Percentiles rank a stretch among this genome's conserved stretches.
Evolutionary conservation across 2,797 vertebrate genomes (phyloP).

Genomic region (Momotus momota): DNA sequence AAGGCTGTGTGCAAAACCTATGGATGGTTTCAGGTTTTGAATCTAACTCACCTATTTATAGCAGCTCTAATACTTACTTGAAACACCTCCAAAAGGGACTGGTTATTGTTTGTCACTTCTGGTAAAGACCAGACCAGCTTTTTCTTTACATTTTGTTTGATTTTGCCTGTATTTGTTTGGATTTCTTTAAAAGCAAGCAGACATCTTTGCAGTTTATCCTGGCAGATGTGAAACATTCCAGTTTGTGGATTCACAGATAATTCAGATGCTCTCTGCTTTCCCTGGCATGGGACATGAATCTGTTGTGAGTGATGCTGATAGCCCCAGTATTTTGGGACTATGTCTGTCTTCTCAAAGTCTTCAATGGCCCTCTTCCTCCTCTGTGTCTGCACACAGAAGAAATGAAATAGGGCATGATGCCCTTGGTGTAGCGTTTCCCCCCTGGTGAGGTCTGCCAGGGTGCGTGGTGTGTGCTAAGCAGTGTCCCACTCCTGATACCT

Average conservation of each 20-base stretch:
- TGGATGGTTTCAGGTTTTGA: not conserved
- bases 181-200: not conserved
- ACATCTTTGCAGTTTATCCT: not conserved
- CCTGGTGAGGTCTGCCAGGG: not conserved
- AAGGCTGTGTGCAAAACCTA: not conserved
- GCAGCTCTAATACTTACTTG: not conserved
- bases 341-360: not conserved
- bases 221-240: not conserved
- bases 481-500: not conserved
- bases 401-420: not conserved
- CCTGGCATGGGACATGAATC: accelerated
- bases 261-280: not conserved
- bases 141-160: not conserved
- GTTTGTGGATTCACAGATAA: not conserved
- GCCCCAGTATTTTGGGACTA: not conserved
- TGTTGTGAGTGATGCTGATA: not conserved
- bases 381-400: not conserved
- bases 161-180: not conserved
- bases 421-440: not conserved
- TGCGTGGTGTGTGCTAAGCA: not conserved
- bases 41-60: not conserved
- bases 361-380: not conserved
- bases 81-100: not conserved
- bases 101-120: not conserved
- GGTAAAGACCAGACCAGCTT: not conserved